These are phyloP conservation scores for Sesia apiformis DNA, from an alignment of 2,888 invertebrate genomes.

Conservation along the genomic window DNA sequence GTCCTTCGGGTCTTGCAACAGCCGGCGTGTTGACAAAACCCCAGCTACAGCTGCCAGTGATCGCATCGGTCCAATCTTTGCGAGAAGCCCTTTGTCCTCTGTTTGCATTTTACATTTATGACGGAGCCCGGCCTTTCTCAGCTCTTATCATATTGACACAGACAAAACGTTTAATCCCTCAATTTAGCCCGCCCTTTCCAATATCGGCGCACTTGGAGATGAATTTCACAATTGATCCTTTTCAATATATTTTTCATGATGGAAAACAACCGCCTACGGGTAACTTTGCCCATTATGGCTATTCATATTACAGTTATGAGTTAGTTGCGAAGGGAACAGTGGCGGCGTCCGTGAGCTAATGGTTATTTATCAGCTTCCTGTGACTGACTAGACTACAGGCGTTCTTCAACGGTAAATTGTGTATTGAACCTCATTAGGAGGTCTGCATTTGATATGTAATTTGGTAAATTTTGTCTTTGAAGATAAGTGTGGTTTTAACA, in stretches of 20 bases:
- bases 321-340: constrained; percentile 7
- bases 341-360: constrained; percentile 8
- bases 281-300: constrained; percentile 7
- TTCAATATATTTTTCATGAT: constrained; percentile 8
- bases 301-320: constrained; percentile 8
- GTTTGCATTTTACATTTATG: constrained; percentile 55
- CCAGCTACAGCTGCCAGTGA: constrained; percentile 34
- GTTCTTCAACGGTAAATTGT: too few species aligned
- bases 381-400: not conserved
- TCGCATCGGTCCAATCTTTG: constrained; percentile 43
- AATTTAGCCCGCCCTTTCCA: constrained; percentile 44
- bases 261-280: constrained; percentile 6
- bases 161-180: constrained; percentile 52
- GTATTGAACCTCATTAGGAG: too few species aligned
- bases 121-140: constrained; percentile 37
- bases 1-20: constrained; percentile 14
- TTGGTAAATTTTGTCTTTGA: too few species aligned
- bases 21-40: constrained; percentile 18
- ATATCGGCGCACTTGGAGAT: constrained; percentile 19
- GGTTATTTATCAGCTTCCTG: constrained; percentile 11
- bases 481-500: too few species aligned
- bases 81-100: constrained; percentile 39
- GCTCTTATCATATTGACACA: constrained; percentile 65
- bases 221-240: constrained; percentile 9
- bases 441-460: too few species aligned